Conservation (phyloP, 1,140 invertebrate genomes). For the Pseudomyrmex concolor region DNA sequence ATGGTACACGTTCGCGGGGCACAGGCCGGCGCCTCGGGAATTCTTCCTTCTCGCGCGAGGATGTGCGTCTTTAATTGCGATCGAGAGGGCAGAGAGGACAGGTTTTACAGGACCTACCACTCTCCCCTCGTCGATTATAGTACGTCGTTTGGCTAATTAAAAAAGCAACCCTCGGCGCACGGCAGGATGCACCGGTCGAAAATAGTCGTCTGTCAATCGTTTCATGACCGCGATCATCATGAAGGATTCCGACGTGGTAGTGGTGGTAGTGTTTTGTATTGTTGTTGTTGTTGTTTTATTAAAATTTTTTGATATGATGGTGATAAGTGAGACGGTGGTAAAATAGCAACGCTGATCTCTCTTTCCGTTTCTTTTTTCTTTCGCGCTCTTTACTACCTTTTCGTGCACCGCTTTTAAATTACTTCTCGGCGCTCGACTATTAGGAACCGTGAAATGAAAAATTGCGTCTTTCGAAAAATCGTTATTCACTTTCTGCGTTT, state of each 20-base stretch:
- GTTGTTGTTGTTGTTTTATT: conserved; percentile 75
- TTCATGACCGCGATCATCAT: conserved; percentile 77
- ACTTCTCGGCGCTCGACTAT: conserved; percentile 59
- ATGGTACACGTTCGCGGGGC: conserved; percentile 82
- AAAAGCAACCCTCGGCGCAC: conserved; percentile 80
- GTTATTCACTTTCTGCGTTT: not conserved
- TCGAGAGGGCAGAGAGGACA: conserved; percentile 2
- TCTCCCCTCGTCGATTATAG: not conserved
- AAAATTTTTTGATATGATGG: conserved; percentile 63
- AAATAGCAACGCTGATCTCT: conserved; percentile 66
- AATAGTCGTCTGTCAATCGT: conserved; percentile 81
- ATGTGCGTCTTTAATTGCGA: conserved; percentile 54
- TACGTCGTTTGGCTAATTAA: conserved; percentile 48
- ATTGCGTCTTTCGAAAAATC: conserved; percentile 42
- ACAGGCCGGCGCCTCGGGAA: conserved; percentile 77
- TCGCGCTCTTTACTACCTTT: conserved; percentile 62
- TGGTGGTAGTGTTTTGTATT: conserved; percentile 76
- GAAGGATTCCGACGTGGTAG: conserved; percentile 78
- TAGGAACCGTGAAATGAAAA: conserved; percentile 71
- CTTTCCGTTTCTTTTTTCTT: conserved; percentile 57
- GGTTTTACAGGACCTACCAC: conserved; percentile 31
- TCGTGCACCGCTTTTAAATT: conserved; percentile 61
- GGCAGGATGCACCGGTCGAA: conserved; percentile 80
- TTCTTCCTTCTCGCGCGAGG: conserved; percentile 68
- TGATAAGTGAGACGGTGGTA: conserved; percentile 70